Conservation (phyloP, 2,888 invertebrate genomes). For the Drosophila meridionalis region DNA sequence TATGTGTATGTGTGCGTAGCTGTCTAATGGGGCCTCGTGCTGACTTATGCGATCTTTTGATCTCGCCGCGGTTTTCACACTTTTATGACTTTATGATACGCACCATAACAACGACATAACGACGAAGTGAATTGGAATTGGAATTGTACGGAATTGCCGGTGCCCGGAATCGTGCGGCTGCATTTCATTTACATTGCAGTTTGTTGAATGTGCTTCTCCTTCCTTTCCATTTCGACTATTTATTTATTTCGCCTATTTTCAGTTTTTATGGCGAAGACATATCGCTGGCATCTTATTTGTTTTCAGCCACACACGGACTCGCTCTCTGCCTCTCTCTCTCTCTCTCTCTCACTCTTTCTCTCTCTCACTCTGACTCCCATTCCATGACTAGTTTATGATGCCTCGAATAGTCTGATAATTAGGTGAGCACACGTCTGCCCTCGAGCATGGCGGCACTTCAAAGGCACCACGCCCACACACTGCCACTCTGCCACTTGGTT, state of each 20-base stretch:
- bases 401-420: slow-evolving; percentile 79
- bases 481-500: slow-evolving; percentile 13
- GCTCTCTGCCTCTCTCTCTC: not conserved
- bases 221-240: slow-evolving; percentile 42
- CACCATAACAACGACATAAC: slow-evolving; percentile 62
- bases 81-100: slow-evolving; percentile 77
- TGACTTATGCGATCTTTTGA: slow-evolving; percentile 52
- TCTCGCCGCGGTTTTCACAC: slow-evolving; percentile 74
- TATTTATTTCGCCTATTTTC: slow-evolving; percentile 66
- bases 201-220: slow-evolving; percentile 15
- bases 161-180: slow-evolving; percentile 23
- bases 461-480: slow-evolving; percentile 52
- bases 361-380: not conserved
- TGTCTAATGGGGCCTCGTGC: slow-evolving; percentile 8
- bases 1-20: not conserved
- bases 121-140: slow-evolving; percentile 27
- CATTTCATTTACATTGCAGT: slow-evolving; percentile 56
- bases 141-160: slow-evolving; percentile 29
- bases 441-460: slow-evolving; percentile 66
- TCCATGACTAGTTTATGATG: slow-evolving; percentile 62
- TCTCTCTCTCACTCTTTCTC: not conserved
- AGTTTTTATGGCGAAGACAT: slow-evolving; percentile 42
- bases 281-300: slow-evolving; percentile 38
- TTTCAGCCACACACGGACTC: slow-evolving; percentile 48
- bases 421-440: slow-evolving; percentile 74